Conservation (phyloP, 2,888 invertebrate genomes). For the Tethea ocularis region DNA sequence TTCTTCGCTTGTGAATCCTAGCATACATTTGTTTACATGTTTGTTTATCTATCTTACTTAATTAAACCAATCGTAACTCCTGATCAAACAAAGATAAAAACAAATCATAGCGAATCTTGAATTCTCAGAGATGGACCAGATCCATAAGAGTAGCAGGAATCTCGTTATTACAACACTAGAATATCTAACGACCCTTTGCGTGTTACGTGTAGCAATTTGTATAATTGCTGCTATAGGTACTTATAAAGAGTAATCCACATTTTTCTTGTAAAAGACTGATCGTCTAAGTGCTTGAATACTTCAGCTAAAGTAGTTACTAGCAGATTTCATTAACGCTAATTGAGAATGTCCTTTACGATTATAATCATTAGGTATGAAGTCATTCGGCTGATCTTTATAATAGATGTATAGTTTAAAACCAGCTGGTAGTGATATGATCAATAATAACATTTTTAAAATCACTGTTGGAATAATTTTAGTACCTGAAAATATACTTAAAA, state of each 20-base stretch:
- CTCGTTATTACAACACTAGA: neutral
- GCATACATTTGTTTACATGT: no score
- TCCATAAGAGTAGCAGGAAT: neutral
- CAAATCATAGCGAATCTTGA: neutral
- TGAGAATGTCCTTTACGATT: conserved; percentile 1
- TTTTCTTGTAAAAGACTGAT: conserved; percentile 2
- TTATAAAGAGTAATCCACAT: neutral
- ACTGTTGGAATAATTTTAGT: neutral
- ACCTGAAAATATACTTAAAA: neutral
- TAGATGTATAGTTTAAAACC: neutral
- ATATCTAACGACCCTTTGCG: neutral
- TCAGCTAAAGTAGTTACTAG: neutral
- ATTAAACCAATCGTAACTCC: neutral
- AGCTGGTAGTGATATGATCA: neutral
- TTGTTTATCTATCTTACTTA: no score
- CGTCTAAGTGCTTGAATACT: neutral
- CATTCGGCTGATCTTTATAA: neutral
- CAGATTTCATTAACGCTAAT: neutral
- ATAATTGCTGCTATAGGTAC: neutral
- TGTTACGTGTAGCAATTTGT: neutral
- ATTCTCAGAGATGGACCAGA: neutral
- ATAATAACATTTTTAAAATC: neutral
- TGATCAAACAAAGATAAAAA: neutral
- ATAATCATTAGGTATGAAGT: conserved; percentile 2
- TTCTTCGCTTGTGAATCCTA: no score